Evolutionary conservation across 2,797 vertebrate species (phyloP).

Genomic region (Pantherophis alleghaniensis): DNA sequence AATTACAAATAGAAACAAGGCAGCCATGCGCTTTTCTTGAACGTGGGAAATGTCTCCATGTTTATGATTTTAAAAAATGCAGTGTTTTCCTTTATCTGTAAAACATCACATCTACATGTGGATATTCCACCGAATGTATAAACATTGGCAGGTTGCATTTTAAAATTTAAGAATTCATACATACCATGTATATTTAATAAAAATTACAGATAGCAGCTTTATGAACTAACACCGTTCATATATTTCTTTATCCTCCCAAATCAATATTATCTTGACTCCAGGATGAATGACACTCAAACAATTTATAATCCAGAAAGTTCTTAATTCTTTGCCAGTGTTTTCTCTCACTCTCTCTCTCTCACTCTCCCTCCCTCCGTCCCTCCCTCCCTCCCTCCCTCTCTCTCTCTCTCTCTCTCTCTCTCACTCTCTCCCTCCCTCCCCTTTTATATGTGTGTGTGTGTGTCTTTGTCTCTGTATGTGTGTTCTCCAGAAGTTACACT

Average conservation of each 20-base stretch:
- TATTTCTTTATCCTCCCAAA: neutral
- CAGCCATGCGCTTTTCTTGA: neutral
- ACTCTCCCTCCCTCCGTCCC: too few relatives aligned
- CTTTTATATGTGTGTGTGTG: fast-evolving
- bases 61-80: neutral
- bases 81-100: neutral
- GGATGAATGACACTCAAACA: neutral
- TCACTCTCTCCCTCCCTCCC: too few relatives aligned
- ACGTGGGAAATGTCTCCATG: neutral
- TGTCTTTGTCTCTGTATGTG: neutral
- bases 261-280: neutral
- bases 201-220: neutral
- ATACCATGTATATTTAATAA: neutral
- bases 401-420: too few relatives aligned
- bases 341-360: fast-evolving
- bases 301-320: neutral
- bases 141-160: neutral
- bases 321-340: neutral
- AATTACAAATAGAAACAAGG: neutral
- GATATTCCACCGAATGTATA: neutral
- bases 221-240: neutral
- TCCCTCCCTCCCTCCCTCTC: fast-evolving
- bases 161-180: neutral
- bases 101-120: too few relatives aligned
- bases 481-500: neutral